phyloP scores from a whole-genome alignment of 53 echinoderm and acorn worm species.

The Echinometra lucunter region DNA sequence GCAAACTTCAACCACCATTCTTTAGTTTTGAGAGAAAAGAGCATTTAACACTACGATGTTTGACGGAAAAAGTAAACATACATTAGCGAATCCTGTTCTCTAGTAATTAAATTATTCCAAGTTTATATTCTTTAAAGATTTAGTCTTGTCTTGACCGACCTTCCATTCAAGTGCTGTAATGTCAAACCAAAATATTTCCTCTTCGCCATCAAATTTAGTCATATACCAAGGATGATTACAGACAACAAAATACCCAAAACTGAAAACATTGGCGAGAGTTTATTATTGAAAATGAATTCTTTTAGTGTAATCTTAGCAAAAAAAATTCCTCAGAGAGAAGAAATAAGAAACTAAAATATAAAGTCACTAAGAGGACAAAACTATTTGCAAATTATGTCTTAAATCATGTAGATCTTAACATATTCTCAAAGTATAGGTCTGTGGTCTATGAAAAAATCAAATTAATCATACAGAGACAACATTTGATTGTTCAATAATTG shows the following conservation, averaged over 20 bases:
- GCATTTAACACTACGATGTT: neutral
- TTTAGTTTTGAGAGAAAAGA: neutral
- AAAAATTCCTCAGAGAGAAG: neutral
- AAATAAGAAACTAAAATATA: neutral
- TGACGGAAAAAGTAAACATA: constrained; percentile 19
- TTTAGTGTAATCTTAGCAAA: too few species aligned
- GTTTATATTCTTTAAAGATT: neutral
- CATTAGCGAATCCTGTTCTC: constrained; percentile 42
- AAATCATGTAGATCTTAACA: neutral
- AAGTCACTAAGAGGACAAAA: neutral
- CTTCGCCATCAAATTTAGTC: neutral
- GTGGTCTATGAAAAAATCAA: too few species aligned
- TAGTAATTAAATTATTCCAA: constrained; percentile 32
- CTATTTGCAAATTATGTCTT: neutral
- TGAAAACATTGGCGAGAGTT: neutral
- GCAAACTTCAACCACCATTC: neutral
- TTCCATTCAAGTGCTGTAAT: neutral
- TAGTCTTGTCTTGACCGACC: neutral
- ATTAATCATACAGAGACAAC: too few species aligned
- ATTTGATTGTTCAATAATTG: too few species aligned
- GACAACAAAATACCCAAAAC: neutral
- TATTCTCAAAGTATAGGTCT: too few species aligned
- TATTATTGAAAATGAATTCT: neutral
- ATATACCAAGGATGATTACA: neutral
- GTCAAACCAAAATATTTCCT: neutral